These are phyloP conservation scores for Cossypha niveicapilla DNA, from an alignment of 2,797 vertebrate species.

Conservation along the genomic window DNA sequence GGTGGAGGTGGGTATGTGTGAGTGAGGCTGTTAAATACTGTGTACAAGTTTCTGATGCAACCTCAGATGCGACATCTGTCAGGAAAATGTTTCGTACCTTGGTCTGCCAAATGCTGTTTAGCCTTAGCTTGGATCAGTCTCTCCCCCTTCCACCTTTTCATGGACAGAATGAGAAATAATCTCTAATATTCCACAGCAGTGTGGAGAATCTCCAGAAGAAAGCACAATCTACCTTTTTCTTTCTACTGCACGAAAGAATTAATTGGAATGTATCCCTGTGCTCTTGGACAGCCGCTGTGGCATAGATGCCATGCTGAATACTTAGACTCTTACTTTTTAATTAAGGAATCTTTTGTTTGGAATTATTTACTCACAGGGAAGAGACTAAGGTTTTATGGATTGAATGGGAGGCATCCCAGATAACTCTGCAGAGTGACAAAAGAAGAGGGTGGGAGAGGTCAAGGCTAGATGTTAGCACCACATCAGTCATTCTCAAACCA, in stretches of 20 bases:
- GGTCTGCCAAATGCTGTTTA: neutral
- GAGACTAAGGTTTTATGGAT: constrained; percentile 45
- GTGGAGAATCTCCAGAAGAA: neutral
- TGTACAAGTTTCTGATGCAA: neutral
- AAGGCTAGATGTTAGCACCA: constrained; percentile 86
- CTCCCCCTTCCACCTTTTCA: neutral
- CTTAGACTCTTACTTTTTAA: neutral
- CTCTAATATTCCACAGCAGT: neutral
- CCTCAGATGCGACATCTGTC: neutral
- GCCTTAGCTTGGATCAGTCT: neutral
- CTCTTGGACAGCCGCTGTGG: neutral
- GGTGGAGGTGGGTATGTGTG: constrained; percentile 76
- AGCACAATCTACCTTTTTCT: neutral
- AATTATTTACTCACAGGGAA: constrained; percentile 25
- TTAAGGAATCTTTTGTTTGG: constrained; percentile 38
- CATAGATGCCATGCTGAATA: neutral
- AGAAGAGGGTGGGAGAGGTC: constrained; percentile 80
- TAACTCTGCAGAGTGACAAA: constrained; percentile 68
- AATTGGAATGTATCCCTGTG: neutral
- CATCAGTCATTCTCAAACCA: constrained; percentile 85
- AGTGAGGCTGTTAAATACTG: neutral
- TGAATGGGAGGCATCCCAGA: constrained; percentile 61
- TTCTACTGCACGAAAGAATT: neutral
- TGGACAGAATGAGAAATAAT: neutral
- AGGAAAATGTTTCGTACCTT: neutral